These are phyloP conservation scores for Aphelocoma coerulescens DNA, from an alignment of 2,113 vertebrate genomes.

Conservation along the genomic window DNA sequence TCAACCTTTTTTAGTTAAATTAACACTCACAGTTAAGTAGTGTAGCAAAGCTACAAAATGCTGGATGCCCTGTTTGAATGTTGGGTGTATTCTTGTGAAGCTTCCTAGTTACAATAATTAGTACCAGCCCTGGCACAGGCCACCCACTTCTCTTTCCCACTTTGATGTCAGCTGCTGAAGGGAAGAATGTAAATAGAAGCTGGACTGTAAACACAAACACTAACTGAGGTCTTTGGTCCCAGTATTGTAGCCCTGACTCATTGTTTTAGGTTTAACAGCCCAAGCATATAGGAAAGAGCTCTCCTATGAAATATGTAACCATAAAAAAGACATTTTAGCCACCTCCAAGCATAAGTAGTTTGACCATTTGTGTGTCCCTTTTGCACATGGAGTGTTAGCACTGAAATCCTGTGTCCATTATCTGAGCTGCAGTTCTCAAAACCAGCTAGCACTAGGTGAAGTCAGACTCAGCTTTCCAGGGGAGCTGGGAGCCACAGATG, in stretches of 20 bases:
- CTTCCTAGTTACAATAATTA: neutral
- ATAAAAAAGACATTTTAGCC: neutral
- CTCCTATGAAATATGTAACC: neutral
- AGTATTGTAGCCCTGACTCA: neutral
- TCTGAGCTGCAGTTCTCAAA: neutral
- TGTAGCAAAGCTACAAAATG: neutral
- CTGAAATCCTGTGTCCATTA: neutral
- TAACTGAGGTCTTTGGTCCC: neutral
- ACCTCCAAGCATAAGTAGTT: neutral
- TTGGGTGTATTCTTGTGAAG: neutral
- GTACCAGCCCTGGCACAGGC: neutral
- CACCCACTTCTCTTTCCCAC: neutral
- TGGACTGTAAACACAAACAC: neutral
- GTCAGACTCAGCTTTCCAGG: neutral
- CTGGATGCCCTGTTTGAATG: neutral
- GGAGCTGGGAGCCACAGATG: neutral
- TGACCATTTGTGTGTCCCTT: neutral
- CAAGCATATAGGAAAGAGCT: neutral
- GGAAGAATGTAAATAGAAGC: neutral
- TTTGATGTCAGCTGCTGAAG: conserved; percentile 25
- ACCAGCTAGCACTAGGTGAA: neutral
- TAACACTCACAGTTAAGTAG: neutral
- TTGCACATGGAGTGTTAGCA: neutral
- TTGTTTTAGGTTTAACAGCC: neutral
- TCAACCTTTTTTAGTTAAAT: neutral